Conservation (phyloP, 1,140 invertebrate species). For the Hyposmocoma kahamanoa region DNA sequence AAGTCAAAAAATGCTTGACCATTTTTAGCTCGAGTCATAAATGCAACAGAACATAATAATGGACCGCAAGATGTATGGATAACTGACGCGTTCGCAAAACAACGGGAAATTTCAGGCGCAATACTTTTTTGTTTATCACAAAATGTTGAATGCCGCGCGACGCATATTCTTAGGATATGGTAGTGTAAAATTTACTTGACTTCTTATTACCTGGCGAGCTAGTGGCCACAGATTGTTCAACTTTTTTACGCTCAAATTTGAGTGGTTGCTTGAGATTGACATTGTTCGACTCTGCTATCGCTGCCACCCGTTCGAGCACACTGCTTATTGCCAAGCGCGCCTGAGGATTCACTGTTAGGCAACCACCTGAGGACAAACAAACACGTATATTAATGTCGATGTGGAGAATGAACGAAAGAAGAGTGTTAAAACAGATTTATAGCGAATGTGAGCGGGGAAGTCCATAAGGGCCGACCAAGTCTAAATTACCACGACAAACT, state of each 20-base stretch:
- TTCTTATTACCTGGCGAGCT: constrained; percentile 76
- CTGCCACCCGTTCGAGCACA: constrained; percentile 88
- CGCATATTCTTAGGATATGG: constrained; percentile 66
- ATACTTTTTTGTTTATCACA: constrained; percentile 15
- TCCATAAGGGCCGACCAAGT: too few species aligned
- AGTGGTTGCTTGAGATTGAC: constrained; percentile 86
- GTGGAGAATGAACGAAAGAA: too few species aligned
- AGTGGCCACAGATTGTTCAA: constrained; percentile 75
- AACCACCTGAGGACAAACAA: too few species aligned
- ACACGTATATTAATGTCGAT: too few species aligned
- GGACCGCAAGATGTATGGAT: constrained; percentile 26
- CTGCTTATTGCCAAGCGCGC: constrained; percentile 84
- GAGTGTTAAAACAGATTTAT: too few species aligned
- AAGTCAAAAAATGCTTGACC: constrained; percentile 75
- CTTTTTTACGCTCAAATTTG: constrained; percentile 77
- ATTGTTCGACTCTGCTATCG: constrained; percentile 88
- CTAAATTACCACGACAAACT: too few species aligned
- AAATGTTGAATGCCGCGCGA: constrained; percentile 21
- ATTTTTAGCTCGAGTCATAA: constrained; percentile 69
- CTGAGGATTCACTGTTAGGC: constrained; percentile 87
- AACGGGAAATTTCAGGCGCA: neutral
- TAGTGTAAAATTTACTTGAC: constrained; percentile 76
- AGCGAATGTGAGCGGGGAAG: too few species aligned
- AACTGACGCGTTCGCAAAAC: constrained; percentile 16
- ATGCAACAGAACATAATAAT: constrained; percentile 62